Percentiles rank a stretch among this genome's conserved stretches.
These are phyloP conservation scores for Rhyacophila evoluta DNA, from an alignment of 2,888 invertebrate genomes.

Conservation along the genomic window DNA sequence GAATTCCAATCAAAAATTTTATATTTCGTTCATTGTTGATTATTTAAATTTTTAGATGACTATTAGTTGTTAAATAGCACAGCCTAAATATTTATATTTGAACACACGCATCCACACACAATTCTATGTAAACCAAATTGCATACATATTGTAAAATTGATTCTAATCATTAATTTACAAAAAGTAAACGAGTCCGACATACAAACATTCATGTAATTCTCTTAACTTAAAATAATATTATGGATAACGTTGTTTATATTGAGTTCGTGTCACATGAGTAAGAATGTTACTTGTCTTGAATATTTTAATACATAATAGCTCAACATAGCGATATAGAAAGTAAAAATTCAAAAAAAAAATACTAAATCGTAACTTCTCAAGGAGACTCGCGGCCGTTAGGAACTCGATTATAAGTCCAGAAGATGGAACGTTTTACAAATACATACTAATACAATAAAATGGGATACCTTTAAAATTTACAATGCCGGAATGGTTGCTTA, in stretches of 20 bases:
- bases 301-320: not conserved
- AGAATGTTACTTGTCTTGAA: not conserved
- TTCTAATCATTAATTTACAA: not conserved
- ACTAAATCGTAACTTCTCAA: not conserved
- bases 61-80: constrained; percentile 43
- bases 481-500: constrained; percentile 11
- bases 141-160: constrained; percentile 9
- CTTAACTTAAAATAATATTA: not conserved
- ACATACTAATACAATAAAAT: not conserved
- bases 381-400: not conserved
- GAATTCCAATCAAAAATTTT: not conserved
- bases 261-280: not conserved
- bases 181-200: not conserved
- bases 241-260: not conserved
- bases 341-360: not conserved
- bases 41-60: constrained; percentile 32
- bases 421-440: constrained; percentile 6
- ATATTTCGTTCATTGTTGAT: constrained; percentile 1
- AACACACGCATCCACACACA: constrained; percentile 42
- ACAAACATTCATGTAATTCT: not conserved
- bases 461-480: not conserved
- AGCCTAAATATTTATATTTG: constrained; percentile 48
- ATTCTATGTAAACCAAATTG: constrained; percentile 11
- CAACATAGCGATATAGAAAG: not conserved
- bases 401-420: not conserved